phyloP scores from a whole-genome alignment of 2,797 vertebrate species.

The Phataginus tetradactyla region DNA sequence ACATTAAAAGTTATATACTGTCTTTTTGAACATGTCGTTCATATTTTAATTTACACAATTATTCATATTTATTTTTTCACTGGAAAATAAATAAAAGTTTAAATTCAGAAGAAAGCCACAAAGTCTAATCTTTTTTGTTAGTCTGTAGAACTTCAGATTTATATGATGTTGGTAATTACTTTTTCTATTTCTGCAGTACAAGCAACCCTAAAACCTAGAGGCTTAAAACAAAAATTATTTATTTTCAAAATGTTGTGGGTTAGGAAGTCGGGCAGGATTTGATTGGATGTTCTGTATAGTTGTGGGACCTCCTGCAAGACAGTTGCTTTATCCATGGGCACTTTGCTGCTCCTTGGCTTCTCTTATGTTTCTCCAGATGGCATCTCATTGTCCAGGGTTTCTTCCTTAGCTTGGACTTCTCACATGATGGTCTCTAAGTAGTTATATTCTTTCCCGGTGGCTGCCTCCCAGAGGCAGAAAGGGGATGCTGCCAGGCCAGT shows the following conservation, averaged over 20 bases:
- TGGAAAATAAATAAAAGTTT: constrained; percentile 16
- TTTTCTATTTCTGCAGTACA: not conserved
- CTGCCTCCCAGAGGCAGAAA: not conserved
- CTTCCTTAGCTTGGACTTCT: not conserved
- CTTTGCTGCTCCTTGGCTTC: not conserved
- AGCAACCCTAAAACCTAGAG: not conserved
- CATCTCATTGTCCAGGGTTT: not conserved
- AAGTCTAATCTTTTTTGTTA: not conserved
- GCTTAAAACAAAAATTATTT: not conserved
- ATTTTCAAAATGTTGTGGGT: not conserved
- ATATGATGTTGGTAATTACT: not conserved
- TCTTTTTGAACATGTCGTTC: not conserved
- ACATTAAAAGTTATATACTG: not conserved
- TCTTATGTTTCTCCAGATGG: not conserved
- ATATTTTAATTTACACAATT: not conserved
- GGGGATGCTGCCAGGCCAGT: not conserved
- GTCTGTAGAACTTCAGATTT: constrained; percentile 9
- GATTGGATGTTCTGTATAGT: not conserved
- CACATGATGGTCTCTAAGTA: not conserved
- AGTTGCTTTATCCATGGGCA: not conserved
- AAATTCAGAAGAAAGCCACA: not conserved
- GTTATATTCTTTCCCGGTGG: not conserved
- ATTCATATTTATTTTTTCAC: not conserved
- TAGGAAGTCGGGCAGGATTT: constrained; percentile 6
- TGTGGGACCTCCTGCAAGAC: not conserved